phyloP scores from a whole-genome alignment of 2,888 invertebrate species.

The Pseudolycoriella hygida region DNA sequence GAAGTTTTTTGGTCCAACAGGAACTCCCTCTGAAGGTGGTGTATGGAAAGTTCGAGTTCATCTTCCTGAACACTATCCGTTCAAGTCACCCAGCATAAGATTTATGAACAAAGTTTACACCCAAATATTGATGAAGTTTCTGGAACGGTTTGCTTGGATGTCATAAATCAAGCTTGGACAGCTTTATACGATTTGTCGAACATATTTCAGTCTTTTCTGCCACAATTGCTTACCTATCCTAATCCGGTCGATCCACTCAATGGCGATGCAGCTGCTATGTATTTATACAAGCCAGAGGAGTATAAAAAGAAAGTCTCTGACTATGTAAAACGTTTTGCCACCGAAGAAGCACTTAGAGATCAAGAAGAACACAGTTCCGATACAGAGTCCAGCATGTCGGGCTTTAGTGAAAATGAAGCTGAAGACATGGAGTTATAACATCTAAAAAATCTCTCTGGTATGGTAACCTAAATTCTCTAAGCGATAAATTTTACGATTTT shows the following conservation, averaged over 20 bases:
- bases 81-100: constrained; percentile 99
- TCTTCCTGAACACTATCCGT: constrained; percentile 98
- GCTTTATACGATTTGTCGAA: constrained; percentile 98
- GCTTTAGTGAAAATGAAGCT: constrained; percentile 96
- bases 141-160: constrained; percentile 97
- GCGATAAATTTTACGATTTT: too few relatives aligned
- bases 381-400: constrained; percentile 95
- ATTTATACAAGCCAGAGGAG: constrained; percentile 98
- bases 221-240: constrained; percentile 96
- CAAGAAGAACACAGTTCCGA: constrained; percentile 70
- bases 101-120: constrained; percentile 98
- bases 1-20: constrained; percentile 96
- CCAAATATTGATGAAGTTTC: constrained; percentile 99
- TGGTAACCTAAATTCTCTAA: too few relatives aligned
- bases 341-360: constrained; percentile 88
- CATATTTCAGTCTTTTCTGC: constrained; percentile 99
- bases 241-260: constrained; percentile 99
- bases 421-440: constrained; percentile 99
- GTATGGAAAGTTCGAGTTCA: constrained; percentile 99
- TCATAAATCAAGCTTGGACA: constrained; percentile 99
- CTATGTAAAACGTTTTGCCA: constrained; percentile 95
- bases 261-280: constrained; percentile 98
- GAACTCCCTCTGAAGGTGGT: constrained; percentile 97
- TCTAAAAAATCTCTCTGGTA: too few relatives aligned
- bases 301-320: constrained; percentile 98